Evolutionary conservation across 2,888 invertebrate genomes (phyloP).

Genomic region (Eulithis testata): DNA sequence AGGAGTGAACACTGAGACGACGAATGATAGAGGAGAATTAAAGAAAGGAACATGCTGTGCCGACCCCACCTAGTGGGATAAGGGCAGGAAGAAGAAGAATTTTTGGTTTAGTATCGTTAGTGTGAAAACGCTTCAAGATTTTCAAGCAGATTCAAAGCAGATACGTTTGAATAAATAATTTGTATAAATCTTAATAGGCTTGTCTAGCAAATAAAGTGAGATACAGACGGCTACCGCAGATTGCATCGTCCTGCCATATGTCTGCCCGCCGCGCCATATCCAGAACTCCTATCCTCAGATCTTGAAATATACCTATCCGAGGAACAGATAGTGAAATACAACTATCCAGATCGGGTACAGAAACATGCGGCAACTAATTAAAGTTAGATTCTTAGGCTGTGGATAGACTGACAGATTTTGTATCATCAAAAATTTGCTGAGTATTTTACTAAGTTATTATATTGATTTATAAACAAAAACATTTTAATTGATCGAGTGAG

Average conservation of each 20-base stretch:
- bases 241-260: slow-evolving; percentile 68
- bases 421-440: background rate
- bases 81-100: no score
- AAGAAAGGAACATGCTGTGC: no score
- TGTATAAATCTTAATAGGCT: slow-evolving; percentile 50
- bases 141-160: slow-evolving; percentile 13
- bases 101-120: no score
- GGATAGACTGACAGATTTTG: background rate
- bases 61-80: no score
- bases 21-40: no score
- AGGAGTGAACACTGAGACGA: no score
- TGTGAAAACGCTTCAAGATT: background rate
- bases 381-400: slow-evolving; percentile 47
- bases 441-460: no score
- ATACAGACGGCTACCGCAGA: slow-evolving; percentile 61
- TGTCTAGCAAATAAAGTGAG: slow-evolving; percentile 60
- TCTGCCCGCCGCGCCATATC: slow-evolving; percentile 69
- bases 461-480: no score
- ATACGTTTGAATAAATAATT: slow-evolving; percentile 28
- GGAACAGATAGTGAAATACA: slow-evolving; percentile 59
- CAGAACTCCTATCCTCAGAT: slow-evolving; percentile 64
- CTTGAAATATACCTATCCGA: slow-evolving; percentile 68
- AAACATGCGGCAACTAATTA: slow-evolving; percentile 69
- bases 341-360: slow-evolving; percentile 67
- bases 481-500: no score